Percentiles rank a stretch among this genome's conserved stretches.
phyloP scores from a whole-genome alignment of 35 echinoderm and acorn worm genomes.

The Strongylocentrotus purpuratus region DNA sequence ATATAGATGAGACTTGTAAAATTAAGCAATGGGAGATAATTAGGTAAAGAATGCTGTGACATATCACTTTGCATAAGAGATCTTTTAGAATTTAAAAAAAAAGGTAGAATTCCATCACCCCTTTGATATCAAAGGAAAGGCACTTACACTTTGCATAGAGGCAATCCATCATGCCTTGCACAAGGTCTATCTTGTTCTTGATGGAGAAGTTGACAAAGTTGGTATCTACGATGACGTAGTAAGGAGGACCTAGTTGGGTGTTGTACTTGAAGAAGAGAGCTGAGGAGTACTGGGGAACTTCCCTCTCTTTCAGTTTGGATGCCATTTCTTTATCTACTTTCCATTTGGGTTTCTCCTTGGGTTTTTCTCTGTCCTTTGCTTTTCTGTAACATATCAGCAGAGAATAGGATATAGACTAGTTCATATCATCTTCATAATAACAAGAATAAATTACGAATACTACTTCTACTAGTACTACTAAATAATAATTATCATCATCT shows the following conservation, averaged over 20 bases:
- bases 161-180: slow-evolving; percentile 98
- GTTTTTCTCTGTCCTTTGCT: slow-evolving; percentile 72
- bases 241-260: slow-evolving; percentile 94
- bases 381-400: slow-evolving; percentile 65
- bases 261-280: slow-evolving; percentile 98
- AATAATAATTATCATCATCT: too few species aligned
- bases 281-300: slow-evolving; percentile 96
- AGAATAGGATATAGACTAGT: background rate
- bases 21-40: too few species aligned
- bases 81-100: too few species aligned
- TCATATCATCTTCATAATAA: background rate
- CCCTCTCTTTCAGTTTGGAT: slow-evolving; percentile 57
- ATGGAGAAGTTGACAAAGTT: slow-evolving; percentile 99
- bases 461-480: too few species aligned
- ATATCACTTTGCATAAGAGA: too few species aligned
- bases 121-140: background rate
- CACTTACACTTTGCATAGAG: slow-evolving; percentile 97
- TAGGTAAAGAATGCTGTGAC: too few species aligned
- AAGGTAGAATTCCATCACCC: too few species aligned
- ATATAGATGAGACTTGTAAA: too few species aligned
- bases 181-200: slow-evolving; percentile 92
- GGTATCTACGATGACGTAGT: slow-evolving; percentile 90
- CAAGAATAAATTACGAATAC: too few species aligned
- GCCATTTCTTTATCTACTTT: slow-evolving; percentile 74
- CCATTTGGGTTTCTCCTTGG: slow-evolving; percentile 67